Evolutionary conservation across 2,797 vertebrate species (phyloP), one percentile per base, ranked within the genome.

Genomic region (Phalloptychus januarius): DNA sequence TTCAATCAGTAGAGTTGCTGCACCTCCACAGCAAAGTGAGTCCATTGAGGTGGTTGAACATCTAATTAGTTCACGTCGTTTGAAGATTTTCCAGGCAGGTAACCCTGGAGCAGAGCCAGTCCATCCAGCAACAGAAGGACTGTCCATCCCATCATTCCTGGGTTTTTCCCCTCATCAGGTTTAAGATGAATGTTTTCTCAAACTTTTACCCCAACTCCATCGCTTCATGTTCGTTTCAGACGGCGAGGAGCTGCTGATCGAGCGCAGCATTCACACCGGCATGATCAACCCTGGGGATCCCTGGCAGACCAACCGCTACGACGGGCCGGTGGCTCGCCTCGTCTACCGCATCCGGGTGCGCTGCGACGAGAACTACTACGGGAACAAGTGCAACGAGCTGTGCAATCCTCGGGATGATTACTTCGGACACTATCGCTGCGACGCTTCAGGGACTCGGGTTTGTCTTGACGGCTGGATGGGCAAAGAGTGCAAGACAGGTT

Each of bases 391-490:
- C 94, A 99, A 98, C 91, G 97, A 97, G 88, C 96, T 98, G 88
- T 99, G 98, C 65, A 95, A 97, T 15, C 98, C 98, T 0, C 96
- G 97, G 0, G 90, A 97, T 5, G 97, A 99, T 92, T 99, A 99
- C 89, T 98, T 99, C 0, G 98, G 98, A 36, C 98, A 99, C 94
- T 98, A 97, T 65, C 96, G 96, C 0, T 99, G 98, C 4, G 98
- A 99, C 83, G 94, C 96, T 67, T 97, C 97, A 0, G 98, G 98
- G 77, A 96, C 97, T 82, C 97, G 96, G 87, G 95, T 97, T 82
- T 99, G 98, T 88, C 95, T 99, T 93, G 97, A 98, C 0, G 98
- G 98, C 28, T 99, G 98, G 98, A 99, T 98, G 98, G 98, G 96
- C 65, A 75, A 89, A 0, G 96, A 98, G 72, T 99, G 98, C 88